A percentile compares a stretch with the other conserved stretches of the same genome.
Conservation (phyloP, 2,113 vertebrate species). For the Sardina pilchardus region DNA sequence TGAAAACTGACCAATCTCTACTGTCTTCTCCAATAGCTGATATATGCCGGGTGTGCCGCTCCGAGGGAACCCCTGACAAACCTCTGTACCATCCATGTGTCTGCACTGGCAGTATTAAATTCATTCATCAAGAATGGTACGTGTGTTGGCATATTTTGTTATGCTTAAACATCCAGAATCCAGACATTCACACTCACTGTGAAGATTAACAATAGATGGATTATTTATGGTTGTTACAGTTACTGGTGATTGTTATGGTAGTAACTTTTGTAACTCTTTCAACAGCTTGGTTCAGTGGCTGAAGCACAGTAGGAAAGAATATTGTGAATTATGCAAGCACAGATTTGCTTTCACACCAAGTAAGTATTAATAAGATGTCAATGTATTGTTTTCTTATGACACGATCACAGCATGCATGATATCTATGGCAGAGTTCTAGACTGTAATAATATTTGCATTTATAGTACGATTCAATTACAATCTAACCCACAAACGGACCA, state of each 20-base stretch:
- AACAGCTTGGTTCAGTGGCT: constrained; percentile 99
- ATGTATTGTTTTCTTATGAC: neutral
- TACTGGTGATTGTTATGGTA: neutral
- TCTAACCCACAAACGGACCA: neutral
- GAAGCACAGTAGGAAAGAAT: constrained; percentile 99
- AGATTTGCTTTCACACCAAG: constrained; percentile 99
- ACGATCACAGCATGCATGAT: too few relatives aligned
- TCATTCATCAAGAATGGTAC: constrained; percentile 99
- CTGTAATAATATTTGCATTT: neutral
- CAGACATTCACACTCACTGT: neutral
- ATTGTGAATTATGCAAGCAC: constrained; percentile 99
- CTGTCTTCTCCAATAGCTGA: constrained; percentile 72
- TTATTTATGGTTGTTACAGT: neutral
- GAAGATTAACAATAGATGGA: too few relatives aligned
- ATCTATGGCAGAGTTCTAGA: neutral
- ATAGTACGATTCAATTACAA: neutral
- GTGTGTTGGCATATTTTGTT: constrained; percentile 40
- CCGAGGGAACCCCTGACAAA: constrained; percentile 96
- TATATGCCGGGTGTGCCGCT: constrained; percentile 97
- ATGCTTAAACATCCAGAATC: neutral
- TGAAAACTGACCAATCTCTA: neutral
- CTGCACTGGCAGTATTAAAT: constrained; percentile 99
- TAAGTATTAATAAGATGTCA: constrained; percentile 70
- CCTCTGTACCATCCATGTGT: constrained; percentile 98
- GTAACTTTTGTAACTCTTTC: constrained; percentile 36